These are phyloP conservation scores for Myotis vivesi DNA, from an alignment of 2,797 vertebrate genomes.

Conservation along the genomic window DNA sequence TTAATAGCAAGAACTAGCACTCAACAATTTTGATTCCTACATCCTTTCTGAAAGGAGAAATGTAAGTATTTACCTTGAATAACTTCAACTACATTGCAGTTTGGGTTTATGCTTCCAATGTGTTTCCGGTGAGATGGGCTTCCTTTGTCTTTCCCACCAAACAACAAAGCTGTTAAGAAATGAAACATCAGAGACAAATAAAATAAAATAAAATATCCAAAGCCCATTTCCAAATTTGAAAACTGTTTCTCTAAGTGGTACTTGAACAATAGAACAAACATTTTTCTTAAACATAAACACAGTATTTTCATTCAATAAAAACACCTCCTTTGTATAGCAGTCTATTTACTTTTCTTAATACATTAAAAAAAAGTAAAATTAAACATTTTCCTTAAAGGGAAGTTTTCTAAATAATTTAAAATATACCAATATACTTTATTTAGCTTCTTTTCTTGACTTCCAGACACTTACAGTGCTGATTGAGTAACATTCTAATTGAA, in stretches of 20 bases:
- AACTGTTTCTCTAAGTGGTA: conserved; percentile 36
- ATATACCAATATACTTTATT: background rate
- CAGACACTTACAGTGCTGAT: conserved; percentile 95
- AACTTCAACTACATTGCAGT: conserved; percentile 93
- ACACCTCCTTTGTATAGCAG: background rate
- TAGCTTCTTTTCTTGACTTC: conserved; percentile 13
- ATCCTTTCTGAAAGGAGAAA: conserved; percentile 45
- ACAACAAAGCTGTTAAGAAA: conserved; percentile 91
- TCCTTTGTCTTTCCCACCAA: conserved; percentile 92
- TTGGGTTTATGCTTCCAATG: conserved; percentile 97
- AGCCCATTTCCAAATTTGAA: conserved; percentile 27
- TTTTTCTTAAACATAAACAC: conserved; percentile 14
- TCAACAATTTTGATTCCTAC: background rate
- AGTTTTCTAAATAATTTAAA: conserved; percentile 45
- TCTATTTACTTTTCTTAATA: conserved; percentile 21
- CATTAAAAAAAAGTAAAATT: background rate
- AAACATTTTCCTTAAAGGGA: background rate
- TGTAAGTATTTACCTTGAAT: conserved; percentile 89
- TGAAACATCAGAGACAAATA: conserved; percentile 52
- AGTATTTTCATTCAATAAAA: conserved; percentile 56
- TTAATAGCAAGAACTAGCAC: background rate
- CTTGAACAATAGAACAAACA: conserved; percentile 30
- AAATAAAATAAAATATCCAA: conserved; percentile 31
- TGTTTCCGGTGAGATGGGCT: conserved; percentile 98
- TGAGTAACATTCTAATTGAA: conserved; percentile 98